phyloP scores from a whole-genome alignment of 2,797 vertebrate species.

The Harpagifer antarcticus region DNA sequence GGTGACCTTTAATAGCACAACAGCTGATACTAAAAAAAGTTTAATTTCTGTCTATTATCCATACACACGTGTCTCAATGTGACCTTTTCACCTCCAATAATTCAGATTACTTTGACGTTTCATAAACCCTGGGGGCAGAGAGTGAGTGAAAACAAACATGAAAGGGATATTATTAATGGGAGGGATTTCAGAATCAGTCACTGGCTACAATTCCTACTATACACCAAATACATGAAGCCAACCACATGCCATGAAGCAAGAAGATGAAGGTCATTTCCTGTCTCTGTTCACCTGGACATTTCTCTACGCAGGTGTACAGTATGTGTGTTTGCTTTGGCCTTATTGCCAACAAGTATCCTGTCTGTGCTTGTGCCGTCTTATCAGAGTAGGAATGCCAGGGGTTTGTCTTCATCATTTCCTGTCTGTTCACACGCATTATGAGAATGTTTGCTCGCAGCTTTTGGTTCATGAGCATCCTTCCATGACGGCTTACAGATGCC shows the following conservation, averaged over 20 bases:
- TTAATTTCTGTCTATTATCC: background rate
- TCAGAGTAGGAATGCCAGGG: constrained; percentile 47
- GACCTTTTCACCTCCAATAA: background rate
- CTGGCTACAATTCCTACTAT: too few relatives aligned
- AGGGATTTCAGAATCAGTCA: too few relatives aligned
- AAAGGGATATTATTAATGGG: too few relatives aligned
- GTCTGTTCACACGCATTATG: background rate
- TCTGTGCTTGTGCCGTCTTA: background rate
- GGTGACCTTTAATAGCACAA: too few relatives aligned
- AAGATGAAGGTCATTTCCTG: constrained; percentile 54
- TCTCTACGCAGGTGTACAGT: constrained; percentile 35
- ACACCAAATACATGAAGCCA: background rate
- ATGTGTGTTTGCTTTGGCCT: constrained; percentile 49
- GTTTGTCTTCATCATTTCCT: constrained; percentile 38
- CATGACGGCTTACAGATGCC: constrained; percentile 1
- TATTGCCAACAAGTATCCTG: constrained; percentile 51
- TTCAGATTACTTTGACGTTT: background rate
- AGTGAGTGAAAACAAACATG: too few relatives aligned
- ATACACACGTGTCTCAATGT: background rate
- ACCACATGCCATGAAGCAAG: background rate
- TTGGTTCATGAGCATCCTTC: background rate
- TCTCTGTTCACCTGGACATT: constrained; percentile 47
- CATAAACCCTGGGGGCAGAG: too few relatives aligned
- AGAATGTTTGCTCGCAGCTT: background rate
- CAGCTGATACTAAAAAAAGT: too few relatives aligned